Evolutionary conservation across 2,797 vertebrate genomes (phyloP).

Genomic region (Xenopus petersii): DNA sequence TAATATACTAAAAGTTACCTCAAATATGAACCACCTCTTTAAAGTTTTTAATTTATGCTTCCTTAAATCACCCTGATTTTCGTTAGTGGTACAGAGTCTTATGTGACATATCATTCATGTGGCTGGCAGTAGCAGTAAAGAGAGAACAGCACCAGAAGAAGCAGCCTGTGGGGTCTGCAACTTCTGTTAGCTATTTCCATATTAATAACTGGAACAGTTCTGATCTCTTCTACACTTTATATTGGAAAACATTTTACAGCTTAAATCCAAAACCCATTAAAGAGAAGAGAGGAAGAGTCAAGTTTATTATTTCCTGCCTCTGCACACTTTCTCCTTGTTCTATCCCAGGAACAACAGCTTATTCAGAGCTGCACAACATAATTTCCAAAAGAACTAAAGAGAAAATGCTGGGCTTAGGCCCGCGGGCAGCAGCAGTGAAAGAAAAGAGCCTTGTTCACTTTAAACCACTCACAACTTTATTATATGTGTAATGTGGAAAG

Average conservation of each 20-base stretch:
- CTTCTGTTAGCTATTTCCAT: background rate
- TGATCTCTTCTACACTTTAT: background rate
- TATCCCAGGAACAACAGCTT: constrained; percentile 36
- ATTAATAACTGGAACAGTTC: background rate
- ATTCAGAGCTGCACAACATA: constrained; percentile 34
- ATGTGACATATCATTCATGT: constrained; percentile 12
- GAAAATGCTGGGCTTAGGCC: constrained; percentile 10
- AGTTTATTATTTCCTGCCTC: constrained; percentile 35
- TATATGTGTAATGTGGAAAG: constrained; percentile 15
- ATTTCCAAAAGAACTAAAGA: constrained; percentile 26
- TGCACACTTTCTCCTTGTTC: constrained; percentile 11
- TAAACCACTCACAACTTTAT: constrained; percentile 37
- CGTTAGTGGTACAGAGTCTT: constrained; percentile 12
- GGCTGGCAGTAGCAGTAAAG: background rate
- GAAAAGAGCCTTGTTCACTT: constrained; percentile 38
- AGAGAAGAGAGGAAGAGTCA: constrained; percentile 28
- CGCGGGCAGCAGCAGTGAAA: constrained; percentile 25
- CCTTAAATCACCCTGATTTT: background rate
- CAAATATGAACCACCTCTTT: too few relatives aligned
- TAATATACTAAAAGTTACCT: too few relatives aligned
- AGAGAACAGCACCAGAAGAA: background rate
- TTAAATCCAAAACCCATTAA: constrained; percentile 17
- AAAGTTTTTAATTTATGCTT: too few relatives aligned
- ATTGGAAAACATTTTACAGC: constrained; percentile 10
- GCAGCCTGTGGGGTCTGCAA: background rate